Evolutionary conservation across 2,797 vertebrate genomes (phyloP).

Genomic region (Naso thynnoides): DNA sequence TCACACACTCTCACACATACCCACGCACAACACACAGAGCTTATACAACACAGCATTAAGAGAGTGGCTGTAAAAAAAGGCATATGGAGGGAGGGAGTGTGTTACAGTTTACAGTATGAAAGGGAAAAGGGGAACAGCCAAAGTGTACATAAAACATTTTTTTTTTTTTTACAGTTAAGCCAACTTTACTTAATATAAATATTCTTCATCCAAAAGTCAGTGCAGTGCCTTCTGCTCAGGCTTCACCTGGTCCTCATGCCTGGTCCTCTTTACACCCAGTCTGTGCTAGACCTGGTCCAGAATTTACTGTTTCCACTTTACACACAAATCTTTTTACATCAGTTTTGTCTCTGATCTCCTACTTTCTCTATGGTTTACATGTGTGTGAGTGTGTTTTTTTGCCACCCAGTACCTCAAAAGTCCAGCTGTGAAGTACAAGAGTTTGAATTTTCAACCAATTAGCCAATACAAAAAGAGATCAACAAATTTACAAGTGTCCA

Average conservation of each 20-base stretch:
- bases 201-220: constrained; percentile 89
- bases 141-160: constrained; percentile 79
- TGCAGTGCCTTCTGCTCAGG: constrained; percentile 84
- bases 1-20: constrained; percentile 24
- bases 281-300: constrained; percentile 79
- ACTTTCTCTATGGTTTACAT: constrained; percentile 48
- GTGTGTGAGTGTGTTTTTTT: constrained; percentile 56
- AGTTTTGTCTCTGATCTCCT: constrained; percentile 63
- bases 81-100: constrained; percentile 53
- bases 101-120: constrained; percentile 70
- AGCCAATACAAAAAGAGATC: constrained; percentile 83
- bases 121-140: constrained; percentile 62
- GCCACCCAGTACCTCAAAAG: constrained; percentile 86
- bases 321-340: constrained; percentile 74
- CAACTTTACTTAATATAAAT: constrained; percentile 87
- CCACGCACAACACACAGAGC: constrained; percentile 43
- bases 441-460: constrained; percentile 78
- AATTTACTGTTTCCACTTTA: constrained; percentile 66
- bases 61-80: constrained; percentile 73
- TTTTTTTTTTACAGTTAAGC: constrained; percentile 78
- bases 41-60: constrained; percentile 80
- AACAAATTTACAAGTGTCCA: constrained; percentile 81
- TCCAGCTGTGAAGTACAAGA: constrained; percentile 93
- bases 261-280: constrained; percentile 64
- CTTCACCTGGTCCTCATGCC: constrained; percentile 69